Conservation (phyloP, 2,113 vertebrate species). For the Saimiri boliviensis region DNA sequence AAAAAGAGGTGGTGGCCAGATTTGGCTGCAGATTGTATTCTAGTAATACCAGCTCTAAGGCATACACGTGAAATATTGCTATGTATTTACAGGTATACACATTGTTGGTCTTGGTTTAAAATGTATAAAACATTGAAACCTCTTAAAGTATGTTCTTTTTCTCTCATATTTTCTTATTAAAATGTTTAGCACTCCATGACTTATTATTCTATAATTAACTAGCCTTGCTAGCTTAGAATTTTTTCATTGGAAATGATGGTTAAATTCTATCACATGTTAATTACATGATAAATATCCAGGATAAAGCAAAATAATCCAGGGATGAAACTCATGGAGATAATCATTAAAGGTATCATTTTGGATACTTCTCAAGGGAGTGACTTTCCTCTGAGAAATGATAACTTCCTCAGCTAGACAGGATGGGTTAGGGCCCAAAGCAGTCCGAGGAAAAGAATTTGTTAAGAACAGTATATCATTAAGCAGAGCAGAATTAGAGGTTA, state of each 20-base stretch:
- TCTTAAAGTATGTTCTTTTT: background rate
- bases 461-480: background rate
- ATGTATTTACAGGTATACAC: background rate
- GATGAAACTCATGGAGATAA: background rate
- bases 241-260: background rate
- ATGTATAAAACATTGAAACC: background rate
- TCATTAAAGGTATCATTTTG: background rate
- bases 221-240: background rate
- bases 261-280: background rate
- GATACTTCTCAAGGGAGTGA: background rate
- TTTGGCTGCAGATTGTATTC: background rate
- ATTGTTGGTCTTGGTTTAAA: background rate
- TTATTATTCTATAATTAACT: background rate
- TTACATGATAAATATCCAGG: background rate
- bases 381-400: background rate
- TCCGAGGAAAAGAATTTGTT: background rate
- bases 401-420: background rate
- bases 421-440: background rate
- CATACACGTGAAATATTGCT: background rate
- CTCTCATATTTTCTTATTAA: background rate
- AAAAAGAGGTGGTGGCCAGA: background rate
- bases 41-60: background rate
- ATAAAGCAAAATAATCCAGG: background rate
- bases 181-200: background rate
- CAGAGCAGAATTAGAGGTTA: conserved; percentile 5